Conservation (phyloP, 2,113 vertebrate species). For the Asarcornis scutulata region DNA sequence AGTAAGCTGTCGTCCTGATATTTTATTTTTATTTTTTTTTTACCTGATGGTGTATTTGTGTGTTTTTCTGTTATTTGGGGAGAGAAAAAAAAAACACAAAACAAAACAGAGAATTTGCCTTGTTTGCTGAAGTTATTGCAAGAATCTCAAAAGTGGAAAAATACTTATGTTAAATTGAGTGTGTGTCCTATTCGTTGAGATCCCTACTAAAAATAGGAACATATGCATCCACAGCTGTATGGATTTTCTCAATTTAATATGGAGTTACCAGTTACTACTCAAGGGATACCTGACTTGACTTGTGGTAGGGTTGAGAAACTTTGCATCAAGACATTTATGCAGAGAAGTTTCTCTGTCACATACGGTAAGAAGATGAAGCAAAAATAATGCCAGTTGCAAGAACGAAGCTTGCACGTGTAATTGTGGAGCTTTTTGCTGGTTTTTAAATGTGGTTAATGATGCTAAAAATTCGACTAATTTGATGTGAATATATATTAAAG, state of each 20-base stretch:
- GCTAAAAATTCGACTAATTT: neutral
- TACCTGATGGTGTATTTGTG: neutral
- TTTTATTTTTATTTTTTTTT: neutral
- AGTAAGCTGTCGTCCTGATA: neutral
- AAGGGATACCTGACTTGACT: neutral
- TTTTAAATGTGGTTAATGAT: neutral
- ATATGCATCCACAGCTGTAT: neutral
- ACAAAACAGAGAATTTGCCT: neutral
- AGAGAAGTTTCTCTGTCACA: neutral
- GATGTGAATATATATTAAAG: neutral
- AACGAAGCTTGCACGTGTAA: neutral
- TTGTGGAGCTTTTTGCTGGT: neutral
- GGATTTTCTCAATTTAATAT: neutral
- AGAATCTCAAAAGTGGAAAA: neutral
- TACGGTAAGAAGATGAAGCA: neutral
- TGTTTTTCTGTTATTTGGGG: neutral
- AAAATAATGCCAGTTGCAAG: neutral
- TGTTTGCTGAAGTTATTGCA: neutral
- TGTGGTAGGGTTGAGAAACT: neutral
- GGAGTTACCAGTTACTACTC: neutral
- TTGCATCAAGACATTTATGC: fast-evolving
- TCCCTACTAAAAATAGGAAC: neutral
- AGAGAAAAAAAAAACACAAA: neutral
- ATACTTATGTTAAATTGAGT: neutral
- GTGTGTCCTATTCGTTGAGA: neutral